Conservation (phyloP, 2,113 vertebrate species). For the Azemiops feae region DNA sequence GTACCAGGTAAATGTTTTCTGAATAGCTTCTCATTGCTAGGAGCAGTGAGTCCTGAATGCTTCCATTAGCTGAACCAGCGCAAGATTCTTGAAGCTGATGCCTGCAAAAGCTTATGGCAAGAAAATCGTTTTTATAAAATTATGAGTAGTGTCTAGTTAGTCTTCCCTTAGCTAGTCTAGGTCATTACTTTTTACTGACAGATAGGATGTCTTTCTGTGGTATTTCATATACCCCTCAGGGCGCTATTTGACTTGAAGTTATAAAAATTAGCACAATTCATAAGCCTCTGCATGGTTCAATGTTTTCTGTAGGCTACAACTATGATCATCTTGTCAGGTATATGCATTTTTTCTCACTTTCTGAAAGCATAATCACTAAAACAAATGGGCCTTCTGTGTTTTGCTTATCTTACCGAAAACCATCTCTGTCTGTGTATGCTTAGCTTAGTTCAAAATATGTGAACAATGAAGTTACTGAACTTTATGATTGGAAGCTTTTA, state of each 20-base stretch:
- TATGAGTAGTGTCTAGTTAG: slow-evolving; percentile 11
- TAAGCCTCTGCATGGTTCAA: neutral
- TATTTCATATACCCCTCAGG: neutral
- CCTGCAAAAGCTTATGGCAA: slow-evolving; percentile 2
- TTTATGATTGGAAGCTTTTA: slow-evolving; percentile 42
- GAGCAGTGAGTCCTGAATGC: neutral
- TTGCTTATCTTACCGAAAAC: slow-evolving; percentile 32
- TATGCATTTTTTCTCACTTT: slow-evolving; percentile 9
- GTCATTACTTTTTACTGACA: neutral
- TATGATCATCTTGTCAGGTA: slow-evolving; percentile 12
- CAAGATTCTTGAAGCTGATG: slow-evolving; percentile 30
- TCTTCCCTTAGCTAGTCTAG: slow-evolving; percentile 19
- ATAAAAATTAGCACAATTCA: neutral
- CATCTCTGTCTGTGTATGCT: neutral
- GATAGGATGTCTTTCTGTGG: neutral
- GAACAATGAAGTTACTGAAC: slow-evolving; percentile 33
- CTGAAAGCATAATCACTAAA: slow-evolving; percentile 12
- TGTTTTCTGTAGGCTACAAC: neutral
- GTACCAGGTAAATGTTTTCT: slow-evolving; percentile 16
- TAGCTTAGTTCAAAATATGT: slow-evolving; percentile 30
- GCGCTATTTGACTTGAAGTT: slow-evolving; percentile 13
- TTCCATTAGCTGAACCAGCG: slow-evolving; percentile 9
- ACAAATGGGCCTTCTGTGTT: neutral
- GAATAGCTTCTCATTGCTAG: neutral
- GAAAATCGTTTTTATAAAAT: slow-evolving; percentile 8